A percentile compares a stretch with the other conserved stretches of the same genome.
These are phyloP conservation scores for Poliocrania exsul DNA, from an alignment of 2,797 vertebrate species.

Conservation along the genomic window DNA sequence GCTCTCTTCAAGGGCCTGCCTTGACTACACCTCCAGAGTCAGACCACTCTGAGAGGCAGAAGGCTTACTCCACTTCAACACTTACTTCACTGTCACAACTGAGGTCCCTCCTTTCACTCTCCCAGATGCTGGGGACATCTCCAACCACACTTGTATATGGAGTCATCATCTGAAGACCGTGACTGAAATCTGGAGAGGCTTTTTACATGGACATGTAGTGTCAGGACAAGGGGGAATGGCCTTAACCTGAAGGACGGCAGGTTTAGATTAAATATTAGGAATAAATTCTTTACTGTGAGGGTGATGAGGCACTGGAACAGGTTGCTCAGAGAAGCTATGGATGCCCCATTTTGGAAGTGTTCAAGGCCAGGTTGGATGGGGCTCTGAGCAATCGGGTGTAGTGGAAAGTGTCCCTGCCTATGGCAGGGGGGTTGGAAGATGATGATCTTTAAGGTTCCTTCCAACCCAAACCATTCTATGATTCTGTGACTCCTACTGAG, in stretches of 20 bases:
- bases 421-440: neutral
- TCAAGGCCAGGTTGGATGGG: neutral
- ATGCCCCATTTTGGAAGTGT: neutral
- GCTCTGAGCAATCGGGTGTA: neutral
- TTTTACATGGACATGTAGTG: neutral
- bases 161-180: neutral
- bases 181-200: neutral
- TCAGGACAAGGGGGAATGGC: neutral
- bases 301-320: neutral
- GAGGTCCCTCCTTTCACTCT: neutral
- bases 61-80: neutral
- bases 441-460: neutral
- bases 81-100: neutral
- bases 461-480: neutral
- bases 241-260: neutral
- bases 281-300: neutral
- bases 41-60: neutral
- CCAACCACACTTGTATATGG: neutral
- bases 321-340: neutral
- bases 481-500: neutral
- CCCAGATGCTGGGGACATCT: neutral
- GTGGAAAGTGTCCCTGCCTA: neutral
- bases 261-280: neutral
- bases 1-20: neutral
- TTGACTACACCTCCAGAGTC: neutral